Evolutionary conservation across 1,140 invertebrate species (phyloP), one percentile per base, ranked within the genome.

Genomic region (Brachionus rubens): DNA sequence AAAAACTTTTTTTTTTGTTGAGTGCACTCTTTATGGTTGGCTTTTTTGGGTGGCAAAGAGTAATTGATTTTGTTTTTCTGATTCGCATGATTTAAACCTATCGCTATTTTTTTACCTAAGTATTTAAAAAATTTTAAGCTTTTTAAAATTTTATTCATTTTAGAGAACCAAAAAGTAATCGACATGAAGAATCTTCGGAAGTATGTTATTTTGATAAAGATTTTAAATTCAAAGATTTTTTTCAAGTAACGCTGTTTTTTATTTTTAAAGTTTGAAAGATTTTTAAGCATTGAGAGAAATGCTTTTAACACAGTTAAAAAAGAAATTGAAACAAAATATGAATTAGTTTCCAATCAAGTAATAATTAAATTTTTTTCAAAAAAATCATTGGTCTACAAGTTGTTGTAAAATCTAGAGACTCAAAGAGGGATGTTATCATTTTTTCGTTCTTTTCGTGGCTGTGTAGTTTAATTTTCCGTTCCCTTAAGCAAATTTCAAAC

Each of bases 241-340:
- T 16, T n/a, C 36, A 1, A 9, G 12, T 36, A 36, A 19, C 26
- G 56, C 36, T 16, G 19, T 62, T 36, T 65, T 36, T 14, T 30
- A 43, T 43, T 14, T 43, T 43, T 46, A 65, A 65, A 65, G 59
- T 43, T 65, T 43, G 59, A 65, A 43, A 65, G 36, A 43, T 41
- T 43, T 65, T 21, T 65, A 65, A 65, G 30, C 19, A 65, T 43
- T 21, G 59, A 65, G 43, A 65, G 59, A 43, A 65, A 65, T 19
- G 59, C 40, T 43, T 65, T 65, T 41, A 28, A 65, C 30, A 14
- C 40, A 24, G 40, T 65, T 5, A 65, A 65, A 65, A 65, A 43
- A 24, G 59, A 65, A 6, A 41, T 65, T 10, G 59, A 65, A 12
- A 19, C 24, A 12, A 65, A 65, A 65, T 65, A 65, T 43, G 59